A percentile compares a stretch with the other conserved stretches of the same genome.
phyloP scores from a whole-genome alignment of 2,797 vertebrate species.

The Typhlichthys subterraneus region DNA sequence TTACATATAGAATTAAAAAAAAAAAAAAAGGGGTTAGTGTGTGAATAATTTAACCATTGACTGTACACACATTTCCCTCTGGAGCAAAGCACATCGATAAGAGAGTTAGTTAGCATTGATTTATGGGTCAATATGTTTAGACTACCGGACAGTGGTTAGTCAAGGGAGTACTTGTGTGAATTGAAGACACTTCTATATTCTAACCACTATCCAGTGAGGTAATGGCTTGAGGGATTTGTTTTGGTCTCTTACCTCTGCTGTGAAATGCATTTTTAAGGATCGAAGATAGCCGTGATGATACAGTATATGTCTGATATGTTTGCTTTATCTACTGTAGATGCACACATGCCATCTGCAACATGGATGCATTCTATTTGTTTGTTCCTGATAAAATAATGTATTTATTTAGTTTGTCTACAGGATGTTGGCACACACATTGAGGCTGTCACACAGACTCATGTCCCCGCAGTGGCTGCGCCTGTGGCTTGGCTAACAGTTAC shows the following conservation, averaged over 20 bases:
- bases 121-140: slow-evolving; percentile 57
- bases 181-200: slow-evolving; percentile 43
- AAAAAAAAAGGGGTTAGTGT: not conserved
- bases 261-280: not conserved
- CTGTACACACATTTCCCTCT: slow-evolving; percentile 34
- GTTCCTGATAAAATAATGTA: not conserved
- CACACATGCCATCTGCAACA: not conserved
- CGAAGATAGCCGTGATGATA: not conserved
- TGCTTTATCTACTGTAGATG: not conserved
- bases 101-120: slow-evolving; percentile 56
- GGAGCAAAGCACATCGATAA: slow-evolving; percentile 49
- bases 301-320: not conserved
- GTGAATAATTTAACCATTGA: slow-evolving; percentile 19
- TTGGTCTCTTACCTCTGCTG: slow-evolving; percentile 7
- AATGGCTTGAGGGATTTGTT: slow-evolving; percentile 39
- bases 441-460: slow-evolving; percentile 14
- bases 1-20: not conserved
- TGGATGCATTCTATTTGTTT: not conserved
- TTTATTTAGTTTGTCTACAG: not conserved
- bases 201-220: slow-evolving; percentile 25
- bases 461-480: not conserved
- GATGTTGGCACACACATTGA: not conserved
- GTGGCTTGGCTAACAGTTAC: not conserved
- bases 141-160: slow-evolving; percentile 46
- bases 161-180: slow-evolving; percentile 59